Evolutionary conservation across 2,797 vertebrate genomes (phyloP).

Genomic region (Odontamblyopus rebecca): DNA sequence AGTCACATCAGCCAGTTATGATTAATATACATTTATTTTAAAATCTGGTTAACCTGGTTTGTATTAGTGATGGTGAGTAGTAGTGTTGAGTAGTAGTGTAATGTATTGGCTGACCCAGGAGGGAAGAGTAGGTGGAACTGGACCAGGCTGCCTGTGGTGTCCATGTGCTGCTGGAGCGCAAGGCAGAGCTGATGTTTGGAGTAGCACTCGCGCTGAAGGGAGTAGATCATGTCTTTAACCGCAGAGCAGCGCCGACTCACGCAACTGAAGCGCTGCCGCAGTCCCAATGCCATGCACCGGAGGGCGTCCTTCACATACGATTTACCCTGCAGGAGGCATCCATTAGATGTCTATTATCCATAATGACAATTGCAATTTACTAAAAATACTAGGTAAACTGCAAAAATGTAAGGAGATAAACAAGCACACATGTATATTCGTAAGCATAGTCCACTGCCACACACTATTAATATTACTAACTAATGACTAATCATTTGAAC

Average conservation of each 20-base stretch:
- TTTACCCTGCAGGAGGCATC: conserved; percentile 82
- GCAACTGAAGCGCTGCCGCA: conserved; percentile 93
- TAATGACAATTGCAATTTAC: not conserved
- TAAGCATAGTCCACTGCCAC: not conserved
- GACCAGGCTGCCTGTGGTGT: conserved; percentile 92
- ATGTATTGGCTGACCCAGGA: conserved; percentile 82
- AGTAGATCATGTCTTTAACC: conserved; percentile 91
- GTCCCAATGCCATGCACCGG: conserved; percentile 91
- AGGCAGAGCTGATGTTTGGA: conserved; percentile 91
- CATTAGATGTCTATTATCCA: not conserved
- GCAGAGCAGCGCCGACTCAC: conserved; percentile 93
- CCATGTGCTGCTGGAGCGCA: conserved; percentile 85
- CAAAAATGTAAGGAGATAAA: no score
- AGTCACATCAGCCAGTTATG: not conserved
- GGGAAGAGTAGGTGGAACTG: conserved; percentile 94
- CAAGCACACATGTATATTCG: not conserved
- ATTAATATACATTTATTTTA: not conserved
- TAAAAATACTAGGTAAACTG: no score
- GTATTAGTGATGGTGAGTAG: not conserved
- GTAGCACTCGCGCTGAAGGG: conserved; percentile 93
- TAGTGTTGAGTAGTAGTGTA: not conserved
- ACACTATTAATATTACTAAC: not conserved
- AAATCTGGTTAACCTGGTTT: not conserved
- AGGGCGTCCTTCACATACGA: conserved; percentile 93
- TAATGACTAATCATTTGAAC: no score